Conservation (phyloP, 2,797 vertebrate genomes). For the Cirrhinus molitorella region DNA sequence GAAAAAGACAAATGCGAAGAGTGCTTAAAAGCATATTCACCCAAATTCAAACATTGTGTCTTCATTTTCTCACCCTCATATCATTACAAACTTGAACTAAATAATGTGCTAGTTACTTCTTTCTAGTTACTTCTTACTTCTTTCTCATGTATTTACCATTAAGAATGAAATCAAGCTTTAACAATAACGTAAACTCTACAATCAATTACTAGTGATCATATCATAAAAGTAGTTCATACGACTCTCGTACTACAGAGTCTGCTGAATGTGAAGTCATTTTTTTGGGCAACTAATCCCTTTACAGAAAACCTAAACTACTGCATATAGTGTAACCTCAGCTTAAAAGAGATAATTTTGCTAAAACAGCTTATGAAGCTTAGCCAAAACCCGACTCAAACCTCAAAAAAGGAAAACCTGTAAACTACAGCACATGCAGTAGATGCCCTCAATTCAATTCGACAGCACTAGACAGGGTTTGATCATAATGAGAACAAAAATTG, state of each 20-base stretch:
- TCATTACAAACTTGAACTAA: neutral
- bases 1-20: too few relatives aligned
- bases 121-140: too few relatives aligned
- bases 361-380: neutral
- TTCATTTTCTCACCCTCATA: neutral
- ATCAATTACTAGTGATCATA: neutral
- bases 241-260: neutral
- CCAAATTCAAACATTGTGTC: neutral
- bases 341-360: neutral
- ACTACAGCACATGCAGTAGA: neutral
- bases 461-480: neutral
- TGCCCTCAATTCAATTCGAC: neutral
- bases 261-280: neutral
- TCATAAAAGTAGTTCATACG: neutral
- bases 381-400: constrained; percentile 12
- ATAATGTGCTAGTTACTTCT: neutral
- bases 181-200: neutral
- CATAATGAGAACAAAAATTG: neutral
- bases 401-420: neutral
- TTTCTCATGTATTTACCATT: neutral
- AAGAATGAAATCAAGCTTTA: neutral
- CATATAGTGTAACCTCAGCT: neutral
- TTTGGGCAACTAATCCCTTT: neutral
- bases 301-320: neutral
- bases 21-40: too few relatives aligned